Evolutionary conservation across 1,140 invertebrate genomes (phyloP).

Genomic region (Homarus americanus): DNA sequence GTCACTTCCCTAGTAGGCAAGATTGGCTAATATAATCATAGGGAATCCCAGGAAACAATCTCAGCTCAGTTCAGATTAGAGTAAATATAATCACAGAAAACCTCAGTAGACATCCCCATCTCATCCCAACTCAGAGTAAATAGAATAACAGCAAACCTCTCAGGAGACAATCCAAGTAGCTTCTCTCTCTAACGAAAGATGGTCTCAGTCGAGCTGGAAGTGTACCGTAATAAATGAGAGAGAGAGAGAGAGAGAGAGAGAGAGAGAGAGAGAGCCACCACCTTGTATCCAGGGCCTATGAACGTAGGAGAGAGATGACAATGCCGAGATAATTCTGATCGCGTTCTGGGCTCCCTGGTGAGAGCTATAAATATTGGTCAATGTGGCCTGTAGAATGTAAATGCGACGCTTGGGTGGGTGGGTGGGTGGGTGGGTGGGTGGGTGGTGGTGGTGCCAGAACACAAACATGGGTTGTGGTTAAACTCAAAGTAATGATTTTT

Average conservation of each 20-base stretch:
- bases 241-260: background rate
- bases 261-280: background rate
- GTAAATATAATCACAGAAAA: too few species aligned
- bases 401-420: background rate
- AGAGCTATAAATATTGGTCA: background rate
- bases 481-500: too few species aligned
- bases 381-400: background rate
- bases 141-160: too few species aligned
- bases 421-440: too few species aligned
- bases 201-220: background rate
- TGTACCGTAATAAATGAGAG: background rate
- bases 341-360: background rate
- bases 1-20: too few species aligned
- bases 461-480: background rate
- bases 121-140: too few species aligned
- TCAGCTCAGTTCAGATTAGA: too few species aligned
- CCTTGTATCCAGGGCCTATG: too few species aligned
- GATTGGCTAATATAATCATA: background rate
- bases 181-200: background rate
- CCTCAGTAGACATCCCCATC: too few species aligned
- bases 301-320: background rate
- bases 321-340: background rate
- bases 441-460: too few species aligned
- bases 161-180: background rate
- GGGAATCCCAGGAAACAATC: background rate